Evolutionary conservation across 2,797 vertebrate genomes (phyloP).

Genomic region (Heteromormyrus szaboi): DNA sequence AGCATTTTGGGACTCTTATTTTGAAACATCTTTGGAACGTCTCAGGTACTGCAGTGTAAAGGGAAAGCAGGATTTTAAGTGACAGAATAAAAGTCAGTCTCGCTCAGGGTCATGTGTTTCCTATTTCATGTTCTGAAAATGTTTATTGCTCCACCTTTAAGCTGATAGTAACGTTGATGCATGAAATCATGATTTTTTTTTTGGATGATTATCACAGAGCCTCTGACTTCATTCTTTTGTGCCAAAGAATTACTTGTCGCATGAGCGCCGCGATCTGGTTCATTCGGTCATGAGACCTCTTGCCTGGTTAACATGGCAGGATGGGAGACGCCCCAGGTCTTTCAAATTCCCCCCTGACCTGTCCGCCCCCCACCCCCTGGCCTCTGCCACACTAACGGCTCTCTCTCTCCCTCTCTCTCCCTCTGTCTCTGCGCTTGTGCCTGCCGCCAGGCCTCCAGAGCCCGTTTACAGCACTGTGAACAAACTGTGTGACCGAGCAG

Average conservation of each 20-base stretch:
- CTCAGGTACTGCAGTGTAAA: not conserved
- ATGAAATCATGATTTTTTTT: not conserved
- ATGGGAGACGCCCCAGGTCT: not conserved
- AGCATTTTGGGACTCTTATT: not conserved
- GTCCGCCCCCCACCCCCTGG: not conserved
- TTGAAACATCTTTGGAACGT: not conserved
- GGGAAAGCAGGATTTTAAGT: not conserved
- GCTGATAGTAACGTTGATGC: not conserved
- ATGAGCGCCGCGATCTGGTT: not conserved
- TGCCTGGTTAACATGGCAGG: not conserved
- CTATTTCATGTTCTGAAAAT: not conserved
- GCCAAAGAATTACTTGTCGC: not conserved
- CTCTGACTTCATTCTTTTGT: not conserved
- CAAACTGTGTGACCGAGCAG: conserved; percentile 93
- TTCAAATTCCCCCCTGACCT: not conserved
- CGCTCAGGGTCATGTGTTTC: not conserved
- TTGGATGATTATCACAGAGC: not conserved
- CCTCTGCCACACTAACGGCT: not conserved
- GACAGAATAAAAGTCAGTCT: not conserved
- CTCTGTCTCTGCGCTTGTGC: conserved; percentile 67
- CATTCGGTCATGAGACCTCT: not conserved
- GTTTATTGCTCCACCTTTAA: not conserved
- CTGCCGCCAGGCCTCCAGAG: conserved; percentile 84
- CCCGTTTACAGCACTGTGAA: conserved; percentile 99
- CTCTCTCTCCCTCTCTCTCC: conserved; percentile 10